These are phyloP conservation scores for Chascanopsetta lugubris DNA, from an alignment of 2,113 vertebrate genomes.

Conservation along the genomic window DNA sequence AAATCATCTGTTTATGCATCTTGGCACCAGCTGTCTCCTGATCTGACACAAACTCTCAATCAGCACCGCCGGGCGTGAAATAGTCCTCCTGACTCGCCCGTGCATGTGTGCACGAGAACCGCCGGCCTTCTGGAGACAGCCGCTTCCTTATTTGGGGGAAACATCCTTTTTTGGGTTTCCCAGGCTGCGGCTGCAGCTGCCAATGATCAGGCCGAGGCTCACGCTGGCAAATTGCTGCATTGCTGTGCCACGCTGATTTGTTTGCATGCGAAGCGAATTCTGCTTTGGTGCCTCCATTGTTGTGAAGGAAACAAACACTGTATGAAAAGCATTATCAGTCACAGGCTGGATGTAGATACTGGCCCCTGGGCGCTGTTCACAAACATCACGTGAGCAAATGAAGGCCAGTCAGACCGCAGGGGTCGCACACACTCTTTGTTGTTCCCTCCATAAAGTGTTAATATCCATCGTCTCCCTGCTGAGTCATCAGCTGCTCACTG, in stretches of 20 bases:
- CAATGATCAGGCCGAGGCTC: too few relatives aligned
- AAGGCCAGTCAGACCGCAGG: slow-evolving; percentile 38
- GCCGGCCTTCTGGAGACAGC: too few relatives aligned
- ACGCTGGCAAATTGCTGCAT: neutral
- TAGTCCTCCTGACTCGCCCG: slow-evolving; percentile 13
- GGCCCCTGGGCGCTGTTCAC: slow-evolving; percentile 18
- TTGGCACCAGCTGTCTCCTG: neutral
- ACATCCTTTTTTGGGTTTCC: too few relatives aligned
- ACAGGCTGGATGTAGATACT: slow-evolving; percentile 13
- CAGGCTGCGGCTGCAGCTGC: too few relatives aligned
- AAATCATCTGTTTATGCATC: neutral
- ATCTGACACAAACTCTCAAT: slow-evolving; percentile 18
- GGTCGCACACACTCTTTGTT: slow-evolving; percentile 41
- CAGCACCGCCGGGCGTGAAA: neutral
- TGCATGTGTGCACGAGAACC: neutral
- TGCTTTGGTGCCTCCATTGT: slow-evolving; percentile 17
- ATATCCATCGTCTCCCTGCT: slow-evolving; percentile 40
- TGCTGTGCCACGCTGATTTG: neutral
- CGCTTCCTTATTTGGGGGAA: too few relatives aligned
- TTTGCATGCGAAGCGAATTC: slow-evolving; percentile 16
- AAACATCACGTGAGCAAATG: slow-evolving; percentile 37
- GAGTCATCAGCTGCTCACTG: slow-evolving; percentile 46
- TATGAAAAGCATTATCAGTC: slow-evolving; percentile 9
- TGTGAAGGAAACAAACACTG: neutral
- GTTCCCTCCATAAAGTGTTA: slow-evolving; percentile 43